Evolutionary conservation across 2,888 invertebrate species (phyloP).

Genomic region (Nomada hirtipes): DNA sequence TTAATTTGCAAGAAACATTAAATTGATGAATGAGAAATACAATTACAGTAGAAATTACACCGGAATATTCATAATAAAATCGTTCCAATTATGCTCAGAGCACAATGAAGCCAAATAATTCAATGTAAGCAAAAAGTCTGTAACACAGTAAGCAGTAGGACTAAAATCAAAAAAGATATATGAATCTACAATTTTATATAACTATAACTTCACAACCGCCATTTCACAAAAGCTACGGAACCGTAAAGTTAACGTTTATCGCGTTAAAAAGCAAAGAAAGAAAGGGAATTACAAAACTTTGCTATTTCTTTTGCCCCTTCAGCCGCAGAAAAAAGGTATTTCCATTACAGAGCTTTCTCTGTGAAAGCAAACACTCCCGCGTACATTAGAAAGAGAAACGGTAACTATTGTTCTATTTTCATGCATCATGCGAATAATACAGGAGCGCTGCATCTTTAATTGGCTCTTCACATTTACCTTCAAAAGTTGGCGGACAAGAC

Average conservation of each 20-base stretch:
- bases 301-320: not conserved
- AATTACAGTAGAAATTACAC: too few relatives aligned
- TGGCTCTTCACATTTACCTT: conserved; percentile 11
- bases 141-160: too few relatives aligned
- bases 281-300: not conserved
- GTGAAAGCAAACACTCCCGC: conserved; percentile 14
- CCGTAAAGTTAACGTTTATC: not conserved
- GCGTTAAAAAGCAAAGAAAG: not conserved
- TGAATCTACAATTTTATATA: too few relatives aligned
- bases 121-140: too few relatives aligned
- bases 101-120: too few relatives aligned
- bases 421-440: conserved; percentile 18
- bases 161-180: too few relatives aligned
- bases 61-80: too few relatives aligned
- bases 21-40: too few relatives aligned
- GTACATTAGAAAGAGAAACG: conserved; percentile 31
- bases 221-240: not conserved
- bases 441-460: conserved; percentile 26
- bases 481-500: not conserved
- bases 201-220: not conserved
- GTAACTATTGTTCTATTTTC: conserved; percentile 28
- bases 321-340: conserved; percentile 14
- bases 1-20: too few relatives aligned
- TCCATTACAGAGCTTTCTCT: conserved; percentile 13
- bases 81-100: too few relatives aligned